phyloP scores from a whole-genome alignment of 1,140 invertebrate genomes.

The Globodera ellingtonae region DNA sequence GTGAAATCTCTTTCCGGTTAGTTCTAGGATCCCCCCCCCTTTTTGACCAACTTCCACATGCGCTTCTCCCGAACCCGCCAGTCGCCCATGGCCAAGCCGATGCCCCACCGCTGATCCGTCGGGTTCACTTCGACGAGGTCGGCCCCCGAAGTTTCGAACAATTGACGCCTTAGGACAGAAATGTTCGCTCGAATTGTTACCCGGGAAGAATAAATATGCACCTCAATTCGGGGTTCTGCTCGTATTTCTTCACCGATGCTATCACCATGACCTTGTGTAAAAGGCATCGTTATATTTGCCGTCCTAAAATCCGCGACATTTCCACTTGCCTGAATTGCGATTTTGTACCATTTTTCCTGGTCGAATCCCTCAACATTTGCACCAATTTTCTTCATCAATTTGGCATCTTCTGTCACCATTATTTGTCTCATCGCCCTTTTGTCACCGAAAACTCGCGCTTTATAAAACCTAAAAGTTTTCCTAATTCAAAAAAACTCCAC shows the following conservation, averaged over 20 bases:
- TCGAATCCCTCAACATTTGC: conserved; percentile 31
- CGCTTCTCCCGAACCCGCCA: conserved; percentile 28
- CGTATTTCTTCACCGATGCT: conserved; percentile 32
- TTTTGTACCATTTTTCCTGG: conserved; percentile 36
- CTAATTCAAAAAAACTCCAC: not conserved
- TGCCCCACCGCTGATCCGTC: conserved; percentile 38
- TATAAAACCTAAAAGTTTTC: conserved; percentile 17
- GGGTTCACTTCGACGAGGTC: conserved; percentile 36
- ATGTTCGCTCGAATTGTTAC: not conserved
- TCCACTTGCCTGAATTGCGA: conserved; percentile 27
- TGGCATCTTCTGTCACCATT: conserved; percentile 30
- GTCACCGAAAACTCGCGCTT: conserved; percentile 32
- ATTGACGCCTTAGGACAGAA: conserved; percentile 20
- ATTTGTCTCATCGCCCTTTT: conserved; percentile 18
- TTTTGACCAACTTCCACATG: conserved; percentile 16
- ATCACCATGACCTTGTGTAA: conserved; percentile 37
- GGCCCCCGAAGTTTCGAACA: conserved; percentile 30
- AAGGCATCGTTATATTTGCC: conserved; percentile 1
- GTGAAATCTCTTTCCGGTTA: too few relatives aligned
- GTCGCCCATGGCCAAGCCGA: conserved; percentile 31
- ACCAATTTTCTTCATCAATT: conserved; percentile 40
- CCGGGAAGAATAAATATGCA: not conserved
- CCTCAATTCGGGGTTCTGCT: conserved; percentile 32
- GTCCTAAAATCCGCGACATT: not conserved
- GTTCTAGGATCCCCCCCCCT: too few relatives aligned